Evolutionary conservation across 2,113 vertebrate species (phyloP), one percentile per base, ranked within the genome.

Genomic region (Leptobrachium leishanense): DNA sequence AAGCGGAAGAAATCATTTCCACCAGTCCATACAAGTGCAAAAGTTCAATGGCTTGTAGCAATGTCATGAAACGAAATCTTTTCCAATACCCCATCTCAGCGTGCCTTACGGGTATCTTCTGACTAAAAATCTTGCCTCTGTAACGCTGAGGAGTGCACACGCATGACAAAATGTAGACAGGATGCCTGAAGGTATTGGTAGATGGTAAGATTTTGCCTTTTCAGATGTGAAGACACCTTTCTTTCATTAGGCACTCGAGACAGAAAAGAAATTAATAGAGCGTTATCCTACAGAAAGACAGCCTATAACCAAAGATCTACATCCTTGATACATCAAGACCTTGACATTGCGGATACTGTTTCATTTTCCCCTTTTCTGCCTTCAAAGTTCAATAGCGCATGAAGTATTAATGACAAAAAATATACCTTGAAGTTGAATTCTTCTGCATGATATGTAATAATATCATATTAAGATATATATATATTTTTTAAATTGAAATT

Each of bases 81-180:
- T 83, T 89, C 84, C 85, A 89, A 87, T 85, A 85, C 86, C 86
- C 84, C 85, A 71, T 87, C 62, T 82, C 83, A 41, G 31, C 15
- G 67, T 92, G 95, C 94, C 96, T 91, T 90, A 90, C 91, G 89
- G 95, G 93, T 92, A 89, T 69, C 88, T 91, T 93, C 85, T 91
- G 93, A 93, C 93, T 90, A 88, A 85, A 92, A 89, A 87, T 92
- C 93, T 87, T 96, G 95, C 97, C 95, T 95, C 88, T 94, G 90
- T 90, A 94, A 90, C 92, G 89, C 94, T 92, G 94, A 93, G 90
- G 91, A 94, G 92, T 95, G 95, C 95, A 96, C 92, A 96, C 89
- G 92, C 95, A 91, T 97, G 96, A 96, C 93, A 93, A 94, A 94
- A 86, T 92, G 91, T 90, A 90, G 95, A 94, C 94, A 92, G 88